These are phyloP conservation scores for Caenorhabditis sulstoni DNA, from an alignment of 2,888 invertebrate genomes.

Conservation along the genomic window DNA sequence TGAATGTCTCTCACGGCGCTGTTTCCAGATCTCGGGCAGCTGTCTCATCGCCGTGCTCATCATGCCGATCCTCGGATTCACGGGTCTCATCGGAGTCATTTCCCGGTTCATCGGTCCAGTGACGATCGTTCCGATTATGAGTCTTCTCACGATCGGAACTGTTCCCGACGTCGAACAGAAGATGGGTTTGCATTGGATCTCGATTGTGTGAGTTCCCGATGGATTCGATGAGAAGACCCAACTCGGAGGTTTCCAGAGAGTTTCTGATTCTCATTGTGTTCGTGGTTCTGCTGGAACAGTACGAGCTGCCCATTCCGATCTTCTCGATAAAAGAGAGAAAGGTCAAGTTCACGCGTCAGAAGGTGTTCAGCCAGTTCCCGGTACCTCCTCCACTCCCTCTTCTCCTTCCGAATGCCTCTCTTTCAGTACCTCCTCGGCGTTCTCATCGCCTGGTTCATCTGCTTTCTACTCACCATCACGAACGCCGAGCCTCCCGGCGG, in stretches of 20 bases:
- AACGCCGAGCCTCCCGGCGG: slow-evolving; percentile 68
- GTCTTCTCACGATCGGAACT: slow-evolving; percentile 71
- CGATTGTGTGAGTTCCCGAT: slow-evolving; percentile 68
- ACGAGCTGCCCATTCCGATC: slow-evolving; percentile 72
- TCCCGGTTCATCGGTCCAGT: slow-evolving; percentile 75
- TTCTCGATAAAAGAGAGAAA: slow-evolving; percentile 57
- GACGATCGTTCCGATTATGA: slow-evolving; percentile 74
- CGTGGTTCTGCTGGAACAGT: slow-evolving; percentile 70
- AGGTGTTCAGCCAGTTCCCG: slow-evolving; percentile 76
- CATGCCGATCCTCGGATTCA: slow-evolving; percentile 75
- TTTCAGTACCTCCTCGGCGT: slow-evolving; percentile 72
- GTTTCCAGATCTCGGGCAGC: slow-evolving; percentile 74
- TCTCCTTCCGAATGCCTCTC: background rate
- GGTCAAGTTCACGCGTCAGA: slow-evolving; percentile 52
- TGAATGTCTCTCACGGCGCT: too few species aligned
- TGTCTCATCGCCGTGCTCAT: slow-evolving; percentile 72
- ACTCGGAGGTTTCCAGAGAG: slow-evolving; percentile 59
- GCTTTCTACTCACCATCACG: slow-evolving; percentile 70
- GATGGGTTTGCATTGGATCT: slow-evolving; percentile 75
- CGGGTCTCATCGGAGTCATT: slow-evolving; percentile 69
- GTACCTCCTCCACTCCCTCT: slow-evolving; percentile 49
- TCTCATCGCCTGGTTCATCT: slow-evolving; percentile 70
- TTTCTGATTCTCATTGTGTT: slow-evolving; percentile 69
- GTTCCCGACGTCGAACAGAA: slow-evolving; percentile 72
- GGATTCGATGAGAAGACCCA: background rate